These are phyloP conservation scores for Spialia ferax DNA, from an alignment of 2,888 invertebrate genomes.

Conservation along the genomic window DNA sequence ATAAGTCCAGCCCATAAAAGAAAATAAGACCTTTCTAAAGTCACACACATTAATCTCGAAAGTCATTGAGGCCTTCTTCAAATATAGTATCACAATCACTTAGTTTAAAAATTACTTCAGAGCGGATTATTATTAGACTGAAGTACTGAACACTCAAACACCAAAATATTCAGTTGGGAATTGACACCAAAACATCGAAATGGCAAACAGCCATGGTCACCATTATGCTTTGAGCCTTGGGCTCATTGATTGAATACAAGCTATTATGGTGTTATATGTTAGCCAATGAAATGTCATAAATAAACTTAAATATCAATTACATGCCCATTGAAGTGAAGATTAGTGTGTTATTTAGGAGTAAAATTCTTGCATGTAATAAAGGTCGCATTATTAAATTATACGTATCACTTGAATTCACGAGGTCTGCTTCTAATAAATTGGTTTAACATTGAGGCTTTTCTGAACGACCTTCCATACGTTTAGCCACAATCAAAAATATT, in stretches of 20 bases:
- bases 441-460: neutral
- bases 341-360: slow-evolving; percentile 26
- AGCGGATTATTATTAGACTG: too few relatives aligned
- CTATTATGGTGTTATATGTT: neutral
- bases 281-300: slow-evolving; percentile 5
- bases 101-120: too few relatives aligned
- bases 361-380: slow-evolving; percentile 16
- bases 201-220: slow-evolving; percentile 1
- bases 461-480: neutral
- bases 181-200: neutral
- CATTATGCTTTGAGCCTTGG: neutral
- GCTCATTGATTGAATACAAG: neutral
- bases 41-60: too few relatives aligned
- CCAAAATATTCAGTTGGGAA: too few relatives aligned
- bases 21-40: too few relatives aligned
- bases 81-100: too few relatives aligned
- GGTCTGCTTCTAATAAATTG: neutral
- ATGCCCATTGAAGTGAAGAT: slow-evolving; percentile 20
- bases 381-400: slow-evolving; percentile 8
- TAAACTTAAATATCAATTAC: slow-evolving; percentile 14
- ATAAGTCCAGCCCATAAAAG: too few relatives aligned
- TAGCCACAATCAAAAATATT: neutral
- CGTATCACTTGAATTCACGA: slow-evolving; percentile 1
- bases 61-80: too few relatives aligned
- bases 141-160: too few relatives aligned